Evolutionary conservation across 2,888 invertebrate species (phyloP).

Genomic region (Junonia oenone): DNA sequence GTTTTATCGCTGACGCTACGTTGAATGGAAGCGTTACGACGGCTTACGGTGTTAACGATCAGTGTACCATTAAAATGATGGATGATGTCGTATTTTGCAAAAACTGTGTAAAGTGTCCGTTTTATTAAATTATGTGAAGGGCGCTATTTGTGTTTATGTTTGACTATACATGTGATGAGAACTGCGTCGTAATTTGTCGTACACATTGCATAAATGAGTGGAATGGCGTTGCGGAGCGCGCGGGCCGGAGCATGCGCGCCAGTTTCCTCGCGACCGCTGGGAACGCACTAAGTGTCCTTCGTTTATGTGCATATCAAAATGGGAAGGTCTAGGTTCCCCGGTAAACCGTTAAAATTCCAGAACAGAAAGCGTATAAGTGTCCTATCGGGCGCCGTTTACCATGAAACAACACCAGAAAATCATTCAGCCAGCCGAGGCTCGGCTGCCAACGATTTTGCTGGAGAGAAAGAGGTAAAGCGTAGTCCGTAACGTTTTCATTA

Average conservation of each 20-base stretch:
- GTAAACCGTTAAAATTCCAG: conserved; percentile 92
- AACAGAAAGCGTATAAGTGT: conserved; percentile 92
- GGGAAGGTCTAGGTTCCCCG: conserved; percentile 92
- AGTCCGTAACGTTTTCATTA: conserved; percentile 41
- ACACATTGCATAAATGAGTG: conserved; percentile 77
- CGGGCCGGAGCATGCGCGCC: conserved; percentile 77
- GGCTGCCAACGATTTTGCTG: conserved; percentile 67
- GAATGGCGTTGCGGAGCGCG: conserved; percentile 79
- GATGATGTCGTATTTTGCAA: conserved; percentile 71
- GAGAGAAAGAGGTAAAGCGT: conserved; percentile 72
- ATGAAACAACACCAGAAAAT: conserved; percentile 68
- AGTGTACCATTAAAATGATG: conserved; percentile 75
- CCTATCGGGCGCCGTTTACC: conserved; percentile 81
- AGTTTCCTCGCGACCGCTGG: conserved; percentile 70
- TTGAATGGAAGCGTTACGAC: conserved; percentile 75
- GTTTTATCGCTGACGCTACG: conserved; percentile 70
- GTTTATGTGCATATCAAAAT: conserved; percentile 81
- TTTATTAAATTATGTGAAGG: conserved; percentile 69
- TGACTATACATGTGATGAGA: conserved; percentile 61
- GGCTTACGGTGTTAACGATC: conserved; percentile 55
- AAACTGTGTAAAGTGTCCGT: conserved; percentile 69
- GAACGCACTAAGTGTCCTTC: conserved; percentile 78
- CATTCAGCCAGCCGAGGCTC: conserved; percentile 67
- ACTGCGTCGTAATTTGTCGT: conserved; percentile 75
- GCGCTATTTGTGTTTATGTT: conserved; percentile 64